A percentile compares a stretch with the other conserved stretches of the same genome.
phyloP scores from a whole-genome alignment of 2,888 invertebrate genomes.

The Cynaeus angustus region DNA sequence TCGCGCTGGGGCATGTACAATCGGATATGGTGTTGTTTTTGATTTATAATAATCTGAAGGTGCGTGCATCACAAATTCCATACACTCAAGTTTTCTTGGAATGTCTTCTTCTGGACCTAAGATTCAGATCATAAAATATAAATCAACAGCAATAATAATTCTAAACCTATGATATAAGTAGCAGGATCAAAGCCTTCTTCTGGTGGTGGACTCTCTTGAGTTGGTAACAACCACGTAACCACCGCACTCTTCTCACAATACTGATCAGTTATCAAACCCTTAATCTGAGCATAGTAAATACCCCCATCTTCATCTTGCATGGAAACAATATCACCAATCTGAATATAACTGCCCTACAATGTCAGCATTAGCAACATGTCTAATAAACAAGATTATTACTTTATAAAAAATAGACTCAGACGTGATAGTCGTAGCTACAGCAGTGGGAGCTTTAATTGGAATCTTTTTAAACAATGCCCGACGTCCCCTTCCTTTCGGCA shows the following conservation, averaged over 20 bases:
- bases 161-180: constrained; percentile 88
- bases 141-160: background rate
- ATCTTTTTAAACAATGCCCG: constrained; percentile 85
- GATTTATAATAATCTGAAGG: constrained; percentile 92
- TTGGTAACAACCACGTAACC: constrained; percentile 93
- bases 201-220: constrained; percentile 84
- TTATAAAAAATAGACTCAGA: constrained; percentile 86
- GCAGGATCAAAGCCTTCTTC: constrained; percentile 89
- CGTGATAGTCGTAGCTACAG: constrained; percentile 87
- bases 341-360: constrained; percentile 83
- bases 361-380: background rate
- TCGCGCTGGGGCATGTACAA: constrained; percentile 68
- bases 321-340: constrained; percentile 93
- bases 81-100: constrained; percentile 87
- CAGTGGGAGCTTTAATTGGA: constrained; percentile 86
- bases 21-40: constrained; percentile 84
- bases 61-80: constrained; percentile 95
- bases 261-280: constrained; percentile 92
- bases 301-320: constrained; percentile 84
- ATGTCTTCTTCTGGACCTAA: constrained; percentile 92
- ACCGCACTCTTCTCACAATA: constrained; percentile 95
- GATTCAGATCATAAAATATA: constrained; percentile 43
- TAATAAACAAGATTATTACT: constrained; percentile 70
- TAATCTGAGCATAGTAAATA: constrained; percentile 91
- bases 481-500: constrained; percentile 83